Percentiles rank a stretch among this genome's conserved stretches.
Conservation (phyloP, 2,113 vertebrate species). For the Protobothrops flavoviridis region DNA sequence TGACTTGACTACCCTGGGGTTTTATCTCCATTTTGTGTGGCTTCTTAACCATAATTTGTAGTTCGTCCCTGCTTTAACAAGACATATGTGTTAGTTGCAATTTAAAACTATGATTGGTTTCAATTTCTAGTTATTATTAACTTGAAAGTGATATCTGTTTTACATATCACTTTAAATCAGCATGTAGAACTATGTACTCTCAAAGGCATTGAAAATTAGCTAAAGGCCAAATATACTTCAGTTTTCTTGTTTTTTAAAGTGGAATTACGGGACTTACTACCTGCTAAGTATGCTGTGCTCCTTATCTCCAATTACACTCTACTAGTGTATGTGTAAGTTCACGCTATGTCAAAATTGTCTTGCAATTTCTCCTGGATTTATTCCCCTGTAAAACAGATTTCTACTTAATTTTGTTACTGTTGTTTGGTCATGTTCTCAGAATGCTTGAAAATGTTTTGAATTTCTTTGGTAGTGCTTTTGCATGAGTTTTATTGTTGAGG, state of each 20-base stretch:
- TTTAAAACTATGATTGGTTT: background rate
- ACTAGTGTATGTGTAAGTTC: background rate
- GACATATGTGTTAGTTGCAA: background rate
- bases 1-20: background rate
- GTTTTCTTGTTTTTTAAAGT: background rate
- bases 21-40: background rate
- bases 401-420: background rate
- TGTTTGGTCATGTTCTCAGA: background rate
- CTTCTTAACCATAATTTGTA: background rate
- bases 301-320: background rate
- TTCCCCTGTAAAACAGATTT: background rate
- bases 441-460: background rate
- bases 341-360: background rate
- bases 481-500: background rate
- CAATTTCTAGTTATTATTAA: background rate
- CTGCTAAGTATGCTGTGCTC: background rate
- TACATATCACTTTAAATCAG: background rate
- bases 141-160: background rate
- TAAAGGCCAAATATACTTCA: background rate
- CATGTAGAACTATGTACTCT: background rate
- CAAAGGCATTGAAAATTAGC: background rate
- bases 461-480: background rate
- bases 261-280: background rate
- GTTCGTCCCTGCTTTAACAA: background rate
- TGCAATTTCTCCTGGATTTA: background rate